Evolutionary conservation across 1,140 invertebrate species (phyloP).

Genomic region (Drosophila grimshawi): DNA sequence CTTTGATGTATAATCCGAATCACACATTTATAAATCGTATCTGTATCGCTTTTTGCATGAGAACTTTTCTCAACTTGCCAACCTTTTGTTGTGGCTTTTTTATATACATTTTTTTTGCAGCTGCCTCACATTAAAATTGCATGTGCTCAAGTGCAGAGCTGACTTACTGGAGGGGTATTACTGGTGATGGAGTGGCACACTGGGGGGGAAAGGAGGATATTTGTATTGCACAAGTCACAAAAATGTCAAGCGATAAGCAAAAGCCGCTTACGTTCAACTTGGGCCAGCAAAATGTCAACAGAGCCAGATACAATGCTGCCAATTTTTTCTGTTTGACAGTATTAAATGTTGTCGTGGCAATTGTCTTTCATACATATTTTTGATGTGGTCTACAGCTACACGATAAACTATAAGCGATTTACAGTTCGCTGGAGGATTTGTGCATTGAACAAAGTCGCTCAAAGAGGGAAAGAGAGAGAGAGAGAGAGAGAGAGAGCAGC

Average conservation of each 20-base stretch:
- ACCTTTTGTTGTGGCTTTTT: conserved; percentile 42
- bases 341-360: conserved; percentile 47
- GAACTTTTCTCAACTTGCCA: conserved; percentile 27
- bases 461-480: neutral
- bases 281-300: conserved; percentile 38
- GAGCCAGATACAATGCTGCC: conserved; percentile 18
- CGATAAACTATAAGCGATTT: conserved; percentile 45
- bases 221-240: conserved; percentile 52
- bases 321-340: conserved; percentile 57
- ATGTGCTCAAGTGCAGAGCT: conserved; percentile 30
- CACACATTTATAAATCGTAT: neutral
- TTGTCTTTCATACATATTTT: conserved; percentile 42
- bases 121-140: conserved; percentile 50
- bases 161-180: conserved; percentile 18
- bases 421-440: conserved; percentile 39
- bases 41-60: conserved; percentile 7
- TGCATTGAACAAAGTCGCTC: conserved; percentile 1
- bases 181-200: neutral
- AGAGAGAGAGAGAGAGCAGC: neutral
- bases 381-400: conserved; percentile 37
- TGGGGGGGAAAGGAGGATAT: neutral
- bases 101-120: conserved; percentile 16
- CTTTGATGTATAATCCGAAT: neutral
- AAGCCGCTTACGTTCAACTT: conserved; percentile 60
- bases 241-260: conserved; percentile 66